Conservation (phyloP, 2,797 vertebrate species). For the Pelochelys cantorii region DNA sequence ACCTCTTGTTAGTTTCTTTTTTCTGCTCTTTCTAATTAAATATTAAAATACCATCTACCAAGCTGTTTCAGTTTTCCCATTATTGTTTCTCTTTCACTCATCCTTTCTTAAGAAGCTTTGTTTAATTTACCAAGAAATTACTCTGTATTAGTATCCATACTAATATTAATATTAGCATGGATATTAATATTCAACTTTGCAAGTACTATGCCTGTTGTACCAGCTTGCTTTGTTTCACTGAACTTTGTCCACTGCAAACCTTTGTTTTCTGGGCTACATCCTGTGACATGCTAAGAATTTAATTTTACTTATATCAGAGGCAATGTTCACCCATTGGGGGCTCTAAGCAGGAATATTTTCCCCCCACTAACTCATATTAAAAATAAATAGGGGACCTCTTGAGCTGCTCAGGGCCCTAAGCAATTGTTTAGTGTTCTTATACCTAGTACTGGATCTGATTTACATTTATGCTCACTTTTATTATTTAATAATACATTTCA, state of each 20-base stretch:
- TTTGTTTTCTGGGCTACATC: background rate
- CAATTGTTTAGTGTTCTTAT: background rate
- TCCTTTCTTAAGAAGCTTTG: background rate
- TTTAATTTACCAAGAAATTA: background rate
- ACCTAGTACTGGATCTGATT: background rate
- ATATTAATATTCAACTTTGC: background rate
- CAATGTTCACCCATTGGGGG: background rate
- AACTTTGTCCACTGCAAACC: background rate
- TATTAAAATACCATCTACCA: background rate
- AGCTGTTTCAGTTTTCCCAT: background rate
- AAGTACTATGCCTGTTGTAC: background rate
- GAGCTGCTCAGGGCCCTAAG: background rate
- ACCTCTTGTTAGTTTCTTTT: background rate
- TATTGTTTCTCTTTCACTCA: background rate
- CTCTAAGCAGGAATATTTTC: background rate
- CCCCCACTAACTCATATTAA: background rate
- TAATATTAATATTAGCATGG: too few species aligned
- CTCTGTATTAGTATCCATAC: background rate
- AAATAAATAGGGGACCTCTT: background rate
- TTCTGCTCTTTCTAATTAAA: constrained; percentile 1
- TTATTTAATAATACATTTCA: constrained; percentile 1
- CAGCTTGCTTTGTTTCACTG: background rate
- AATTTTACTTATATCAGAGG: background rate
- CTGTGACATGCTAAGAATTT: constrained; percentile 24
- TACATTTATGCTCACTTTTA: constrained; percentile 15